Base-by-base conservation (phyloP, 2,797 vertebrate species). In the Natrix natrix region DNA sequence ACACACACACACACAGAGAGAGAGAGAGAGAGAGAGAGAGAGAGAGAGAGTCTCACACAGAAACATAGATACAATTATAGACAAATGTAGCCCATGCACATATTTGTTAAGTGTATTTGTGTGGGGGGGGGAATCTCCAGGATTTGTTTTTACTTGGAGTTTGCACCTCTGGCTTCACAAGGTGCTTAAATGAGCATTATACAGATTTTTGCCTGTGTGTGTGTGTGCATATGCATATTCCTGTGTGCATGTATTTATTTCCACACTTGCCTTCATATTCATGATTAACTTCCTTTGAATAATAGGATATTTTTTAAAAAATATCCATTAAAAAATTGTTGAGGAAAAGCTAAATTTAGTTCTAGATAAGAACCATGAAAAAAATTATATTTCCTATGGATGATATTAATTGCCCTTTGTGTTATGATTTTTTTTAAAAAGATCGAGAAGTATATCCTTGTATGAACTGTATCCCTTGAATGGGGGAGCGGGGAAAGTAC, bases 261-360 rank as follows among this genome's bases (percentile, higher is more conserved):
- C 74, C 37, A 22, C 74, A 22, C 74, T 78, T 78, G 20, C 37
- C 37, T 48, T 78, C 20, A 78, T 10, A 43, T 78, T 78, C 32
- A 78, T 10, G 32, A 22, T 78, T 43, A 43, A 43, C 8, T 78
- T 78, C 69, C 69, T 78, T 43, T 78, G 17, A 43, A 1, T 78
- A 78, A 78, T 20, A 43, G 69, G 3, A 0, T 69, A 69, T 74
- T 74, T 8, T 20, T 54, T 37, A 74, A 74, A 78, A 37, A 43
- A 78, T 10, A 17, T 78, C 37, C 74, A 78, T 22, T 26, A 61
- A 43, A 78, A 37, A 43, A n/a, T 14, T 17, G 91, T 7, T 28
- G 57, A 83, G 66, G 93, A 91, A 0, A 28, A 43, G 54, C 0
- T 6, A 20, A 92, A 93, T 92, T 93, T 86, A 94, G 28, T n/a